phyloP scores from a whole-genome alignment of 2,888 invertebrate species.

The Drosophila affinis region DNA sequence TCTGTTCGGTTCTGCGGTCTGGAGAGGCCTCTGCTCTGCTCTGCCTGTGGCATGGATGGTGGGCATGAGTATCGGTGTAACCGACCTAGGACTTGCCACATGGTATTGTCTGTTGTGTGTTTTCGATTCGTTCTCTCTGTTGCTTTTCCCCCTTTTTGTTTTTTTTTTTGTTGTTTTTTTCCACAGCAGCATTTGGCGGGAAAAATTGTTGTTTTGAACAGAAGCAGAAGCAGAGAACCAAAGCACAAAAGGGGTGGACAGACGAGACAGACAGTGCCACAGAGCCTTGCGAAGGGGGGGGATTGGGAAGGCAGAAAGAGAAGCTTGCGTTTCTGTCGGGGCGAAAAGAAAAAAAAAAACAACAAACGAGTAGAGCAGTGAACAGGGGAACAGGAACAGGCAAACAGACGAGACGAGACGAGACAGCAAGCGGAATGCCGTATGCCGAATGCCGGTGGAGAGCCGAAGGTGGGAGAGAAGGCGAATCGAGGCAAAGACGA shows the following conservation, averaged over 20 bases:
- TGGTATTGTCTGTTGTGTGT: slow-evolving; percentile 74
- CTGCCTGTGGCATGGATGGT: neutral
- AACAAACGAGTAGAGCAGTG: slow-evolving; percentile 68
- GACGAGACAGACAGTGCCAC: neutral
- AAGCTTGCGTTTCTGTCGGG: neutral
- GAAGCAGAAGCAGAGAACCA: slow-evolving; percentile 58
- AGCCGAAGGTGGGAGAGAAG: slow-evolving; percentile 33
- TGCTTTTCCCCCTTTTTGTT: slow-evolving; percentile 46
- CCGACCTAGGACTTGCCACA: slow-evolving; percentile 82
- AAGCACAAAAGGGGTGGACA: slow-evolving; percentile 38
- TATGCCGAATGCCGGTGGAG: slow-evolving; percentile 35
- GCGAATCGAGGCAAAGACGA: slow-evolving; percentile 26
- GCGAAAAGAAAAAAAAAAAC: slow-evolving; percentile 14
- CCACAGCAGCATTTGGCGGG: slow-evolving; percentile 73
- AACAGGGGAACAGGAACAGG: slow-evolving; percentile 74
- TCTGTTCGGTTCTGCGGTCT: slow-evolving; percentile 21
- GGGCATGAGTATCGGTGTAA: slow-evolving; percentile 61
- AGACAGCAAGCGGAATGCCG: slow-evolving; percentile 38
- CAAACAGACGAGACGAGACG: slow-evolving; percentile 37
- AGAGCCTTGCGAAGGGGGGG: neutral
- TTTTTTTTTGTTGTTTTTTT: neutral
- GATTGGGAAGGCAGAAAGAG: neutral
- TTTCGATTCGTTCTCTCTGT: slow-evolving; percentile 37
- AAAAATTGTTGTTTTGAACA: slow-evolving; percentile 73
- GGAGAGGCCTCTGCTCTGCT: slow-evolving; percentile 32